Evolutionary conservation across 1,140 invertebrate genomes (phyloP).

Genomic region (Ips typographus): DNA sequence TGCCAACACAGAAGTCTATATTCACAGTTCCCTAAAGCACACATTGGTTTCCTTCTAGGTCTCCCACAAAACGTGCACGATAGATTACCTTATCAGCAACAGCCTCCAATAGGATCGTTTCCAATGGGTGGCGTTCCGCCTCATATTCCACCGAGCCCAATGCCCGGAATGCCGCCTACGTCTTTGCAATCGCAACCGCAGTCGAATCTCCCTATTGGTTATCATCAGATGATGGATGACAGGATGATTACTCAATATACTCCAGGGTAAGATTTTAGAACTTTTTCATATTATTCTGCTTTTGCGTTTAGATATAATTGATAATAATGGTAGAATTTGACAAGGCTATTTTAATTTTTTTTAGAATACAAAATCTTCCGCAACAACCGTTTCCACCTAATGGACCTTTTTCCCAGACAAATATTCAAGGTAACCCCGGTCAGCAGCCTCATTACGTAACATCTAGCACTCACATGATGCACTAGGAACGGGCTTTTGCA

Average conservation of each 20-base stretch:
- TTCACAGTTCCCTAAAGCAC: background rate
- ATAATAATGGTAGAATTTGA: slow-evolving; percentile 27
- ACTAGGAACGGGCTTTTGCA: background rate
- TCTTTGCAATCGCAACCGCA: background rate
- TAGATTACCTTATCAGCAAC: slow-evolving; percentile 15
- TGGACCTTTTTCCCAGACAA: slow-evolving; percentile 31
- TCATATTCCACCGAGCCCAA: slow-evolving; percentile 8
- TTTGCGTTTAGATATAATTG: slow-evolving; percentile 11
- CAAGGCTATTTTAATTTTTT: too few relatives aligned
- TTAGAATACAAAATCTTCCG: slow-evolving; percentile 21
- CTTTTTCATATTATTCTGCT: slow-evolving; percentile 1
- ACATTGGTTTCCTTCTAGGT: slow-evolving; percentile 20
- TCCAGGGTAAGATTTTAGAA: slow-evolving; percentile 15
- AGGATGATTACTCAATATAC: slow-evolving; percentile 4
- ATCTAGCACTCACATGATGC: slow-evolving; percentile 34
- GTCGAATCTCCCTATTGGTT: slow-evolving; percentile 1
- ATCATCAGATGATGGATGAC: slow-evolving; percentile 20
- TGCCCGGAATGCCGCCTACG: slow-evolving; percentile 7
- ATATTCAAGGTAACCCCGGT: slow-evolving; percentile 24
- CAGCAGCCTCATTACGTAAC: slow-evolving; percentile 35
- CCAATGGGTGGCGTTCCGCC: background rate
- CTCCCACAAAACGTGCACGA: slow-evolving; percentile 9
- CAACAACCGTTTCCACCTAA: slow-evolving; percentile 35
- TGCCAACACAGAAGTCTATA: background rate
- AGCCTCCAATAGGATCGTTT: background rate